Conservation (phyloP, 2,113 vertebrate genomes). For the Diphyllodes magnificus region DNA sequence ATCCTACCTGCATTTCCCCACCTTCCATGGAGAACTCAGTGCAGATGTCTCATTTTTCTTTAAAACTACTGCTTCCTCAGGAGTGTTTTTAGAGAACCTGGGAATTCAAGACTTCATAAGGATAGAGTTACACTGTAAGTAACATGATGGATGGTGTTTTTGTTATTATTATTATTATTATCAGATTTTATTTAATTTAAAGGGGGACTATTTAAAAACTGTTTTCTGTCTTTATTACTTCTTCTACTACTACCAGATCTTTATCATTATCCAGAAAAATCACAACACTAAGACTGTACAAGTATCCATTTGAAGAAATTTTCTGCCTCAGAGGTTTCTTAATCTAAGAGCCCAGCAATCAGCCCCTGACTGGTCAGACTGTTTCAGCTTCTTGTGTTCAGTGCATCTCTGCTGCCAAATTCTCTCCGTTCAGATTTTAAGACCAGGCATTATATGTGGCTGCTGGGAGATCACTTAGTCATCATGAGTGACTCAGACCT, state of each 20-base stretch:
- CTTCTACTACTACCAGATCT: background rate
- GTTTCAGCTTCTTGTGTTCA: background rate
- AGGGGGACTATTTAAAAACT: background rate
- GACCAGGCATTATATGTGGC: background rate
- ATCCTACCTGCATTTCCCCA: conserved; percentile 95
- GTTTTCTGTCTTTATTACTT: background rate
- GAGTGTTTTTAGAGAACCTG: conserved; percentile 94
- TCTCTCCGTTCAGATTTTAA: background rate
- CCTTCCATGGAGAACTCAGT: conserved; percentile 92
- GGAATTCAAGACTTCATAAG: conserved; percentile 96
- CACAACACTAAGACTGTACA: background rate
- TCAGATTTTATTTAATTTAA: background rate
- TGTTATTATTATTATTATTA: background rate
- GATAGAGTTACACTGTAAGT: conserved; percentile 93
- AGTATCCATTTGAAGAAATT: background rate
- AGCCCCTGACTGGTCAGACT: background rate
- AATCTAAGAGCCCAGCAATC: background rate
- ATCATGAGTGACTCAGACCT: background rate
- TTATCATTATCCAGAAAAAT: background rate
- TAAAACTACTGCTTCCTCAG: conserved; percentile 89
- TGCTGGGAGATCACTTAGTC: background rate
- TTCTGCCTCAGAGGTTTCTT: background rate
- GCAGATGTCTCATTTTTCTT: conserved; percentile 95
- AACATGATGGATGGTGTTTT: background rate
- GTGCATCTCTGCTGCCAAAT: background rate